These are phyloP conservation scores for Girardia tigrina DNA, from an alignment of 2,888 invertebrate species.

Conservation along the genomic window DNA sequence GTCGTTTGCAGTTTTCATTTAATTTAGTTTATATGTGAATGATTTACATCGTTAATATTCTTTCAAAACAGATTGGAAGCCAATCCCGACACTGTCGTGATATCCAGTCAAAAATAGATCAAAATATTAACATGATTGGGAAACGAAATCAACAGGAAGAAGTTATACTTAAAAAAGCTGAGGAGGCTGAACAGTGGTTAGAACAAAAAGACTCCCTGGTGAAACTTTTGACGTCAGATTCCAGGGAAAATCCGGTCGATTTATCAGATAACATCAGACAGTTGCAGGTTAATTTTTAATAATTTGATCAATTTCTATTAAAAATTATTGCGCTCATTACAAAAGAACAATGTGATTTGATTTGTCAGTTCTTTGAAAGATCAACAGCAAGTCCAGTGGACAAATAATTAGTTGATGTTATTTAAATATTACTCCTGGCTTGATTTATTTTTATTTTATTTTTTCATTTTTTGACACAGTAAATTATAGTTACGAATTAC, in stretches of 20 bases:
- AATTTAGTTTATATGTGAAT: not conserved
- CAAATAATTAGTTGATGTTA: no score
- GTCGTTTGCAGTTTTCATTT: not conserved
- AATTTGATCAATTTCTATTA: no score
- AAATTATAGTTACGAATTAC: no score
- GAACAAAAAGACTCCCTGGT: not conserved
- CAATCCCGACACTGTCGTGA: not conserved
- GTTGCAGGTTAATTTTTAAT: not conserved
- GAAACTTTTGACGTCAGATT: not conserved
- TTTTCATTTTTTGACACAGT: no score
- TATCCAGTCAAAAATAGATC: not conserved
- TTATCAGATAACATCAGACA: not conserved
- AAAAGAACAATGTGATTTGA: no score
- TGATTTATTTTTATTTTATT: no score
- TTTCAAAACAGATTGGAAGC: not conserved
- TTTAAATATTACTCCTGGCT: no score
- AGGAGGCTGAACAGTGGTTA: not conserved
- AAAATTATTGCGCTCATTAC: no score
- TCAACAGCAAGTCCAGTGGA: no score
- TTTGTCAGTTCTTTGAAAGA: no score
- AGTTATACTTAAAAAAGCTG: not conserved
- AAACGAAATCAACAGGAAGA: not conserved
- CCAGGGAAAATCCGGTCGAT: not conserved
- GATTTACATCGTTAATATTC: not conserved
- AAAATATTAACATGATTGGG: constrained; percentile 5